Base-by-base conservation (phyloP, 2,113 vertebrate species). In the Microcebus ravelobensis region DNA sequence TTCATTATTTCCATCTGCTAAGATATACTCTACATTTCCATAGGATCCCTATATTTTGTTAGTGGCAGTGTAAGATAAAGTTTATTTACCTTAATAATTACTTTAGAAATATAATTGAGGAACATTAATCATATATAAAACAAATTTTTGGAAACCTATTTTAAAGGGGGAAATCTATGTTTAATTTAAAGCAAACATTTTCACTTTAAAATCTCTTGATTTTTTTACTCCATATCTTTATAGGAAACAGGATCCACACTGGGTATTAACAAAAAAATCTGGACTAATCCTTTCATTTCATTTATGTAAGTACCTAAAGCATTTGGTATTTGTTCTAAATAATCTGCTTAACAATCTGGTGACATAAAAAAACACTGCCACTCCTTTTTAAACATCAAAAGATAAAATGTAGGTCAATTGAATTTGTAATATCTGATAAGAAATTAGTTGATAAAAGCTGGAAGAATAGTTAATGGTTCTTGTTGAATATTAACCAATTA, bases 401-500 rank as follows among this genome's bases (percentile, higher is more conserved):
- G 31, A 90, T 36, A 90, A 92, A 92, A 80, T 85, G 12, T 23
- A 34, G 27, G 15, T 25, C 92, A 67, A 92, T 21, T 91, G 8
- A 65, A 18, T 81, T 76, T 87, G 8, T 48, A 84, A 50, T 83
- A 91, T 59, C 14, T 63, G 39, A 11, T 87, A 95, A 94, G 57
- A 89, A 89, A 74, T 87, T 86, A 77, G 15, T 79, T 91, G 52
- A 55, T 42, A 52, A 68, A 65, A 27, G 1, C 8, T 80, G 27
- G 6, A 27, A 71, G 20, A 73, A 52, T 11, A 68, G 4, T 81
- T 77, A 42, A 55, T 39, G 8, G 7, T 73, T 81, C 23, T 0
- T 94, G 3, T 31, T 91, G 68, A 95, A 93, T 92, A 85, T 68
- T 68, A 70, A 80, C 39, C 23, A 93, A 17, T 73, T 85, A 86